Evolutionary conservation across 64 coral and sea anemone genomes (phyloP), one percentile per base, ranked within the genome.

Genomic region (Pocillopora verrucosa): DNA sequence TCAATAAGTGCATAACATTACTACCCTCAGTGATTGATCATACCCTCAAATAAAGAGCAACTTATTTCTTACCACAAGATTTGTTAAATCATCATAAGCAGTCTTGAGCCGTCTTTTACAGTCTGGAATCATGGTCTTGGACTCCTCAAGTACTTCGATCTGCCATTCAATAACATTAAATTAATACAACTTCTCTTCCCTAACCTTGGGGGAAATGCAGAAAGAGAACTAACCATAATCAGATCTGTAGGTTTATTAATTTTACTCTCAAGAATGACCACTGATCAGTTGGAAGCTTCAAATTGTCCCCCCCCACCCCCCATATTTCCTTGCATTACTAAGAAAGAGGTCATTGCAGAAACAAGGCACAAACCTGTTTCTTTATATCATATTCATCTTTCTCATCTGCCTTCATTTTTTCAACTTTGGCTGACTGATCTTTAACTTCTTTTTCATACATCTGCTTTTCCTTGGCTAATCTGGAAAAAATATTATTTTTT

Each of bases 381-480:
- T 93, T 96, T 17, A 96, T 89, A 10, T 96, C 94, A 78, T 96
- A 84, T 25, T 93, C 91, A 88, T 96, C 94, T 72, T 96, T 92
- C 24, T 78, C 73, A 36, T 96, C 94, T 82, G 26, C 82, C 69
- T 88, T 96, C 94, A 96, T 96, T 2, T 90, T 90, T 30, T 96
- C 91, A 82, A 96, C 86, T 81, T 96, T 96, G 11, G 89, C 89
- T 72, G 5, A 59, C 79, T 96, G 94, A 34, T 96, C 94, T 12
- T 90, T 78, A 90, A 93, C 94, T 93, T 96, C 94, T 78, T 96
- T 93, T 59, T 96, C 91, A 84, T 96, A 96, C 94, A 96, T 96
- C 16, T 70, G 41, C 83, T 96, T 96, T 51, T 96, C 94, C 65
- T 96, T 96, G 13, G 67, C 82, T 76, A 93, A 65, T 20, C 94